Evolutionary conservation across 1,140 invertebrate species (phyloP).

Genomic region (Coptotermes formosanus): DNA sequence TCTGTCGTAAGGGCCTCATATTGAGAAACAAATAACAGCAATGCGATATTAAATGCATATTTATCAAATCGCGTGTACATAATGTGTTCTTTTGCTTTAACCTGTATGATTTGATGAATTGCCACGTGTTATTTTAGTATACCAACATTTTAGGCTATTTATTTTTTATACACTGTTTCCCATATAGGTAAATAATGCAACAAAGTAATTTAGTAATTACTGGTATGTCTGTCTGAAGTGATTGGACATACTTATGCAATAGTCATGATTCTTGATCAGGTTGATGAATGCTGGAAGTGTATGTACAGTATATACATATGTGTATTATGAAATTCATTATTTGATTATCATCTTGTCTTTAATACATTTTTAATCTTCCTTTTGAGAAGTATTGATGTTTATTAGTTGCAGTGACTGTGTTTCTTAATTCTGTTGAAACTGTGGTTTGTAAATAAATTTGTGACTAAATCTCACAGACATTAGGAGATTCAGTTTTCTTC

Average conservation of each 20-base stretch:
- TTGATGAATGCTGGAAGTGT: background rate
- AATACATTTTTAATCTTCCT: background rate
- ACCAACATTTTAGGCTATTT: constrained; percentile 19
- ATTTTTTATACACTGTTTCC: background rate
- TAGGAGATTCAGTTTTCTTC: constrained; percentile 10
- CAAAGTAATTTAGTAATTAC: background rate
- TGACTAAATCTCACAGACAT: background rate
- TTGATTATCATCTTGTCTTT: background rate
- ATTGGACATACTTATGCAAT: background rate
- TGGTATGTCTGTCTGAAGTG: background rate
- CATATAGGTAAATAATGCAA: background rate
- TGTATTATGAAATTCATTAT: background rate
- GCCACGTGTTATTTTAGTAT: constrained; percentile 1
- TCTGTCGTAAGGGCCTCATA: background rate
- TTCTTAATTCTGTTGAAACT: background rate
- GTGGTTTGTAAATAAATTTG: background rate
- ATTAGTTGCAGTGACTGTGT: background rate
- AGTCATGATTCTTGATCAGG: background rate
- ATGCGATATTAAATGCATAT: background rate
- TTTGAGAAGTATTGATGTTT: background rate
- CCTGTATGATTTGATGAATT: background rate
- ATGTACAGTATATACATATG: background rate
- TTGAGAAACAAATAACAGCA: background rate
- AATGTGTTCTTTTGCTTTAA: constrained; percentile 9
- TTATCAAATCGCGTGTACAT: background rate